These are phyloP conservation scores for Ophonus ardosiacus DNA, from an alignment of 2,888 invertebrate species.

Conservation along the genomic window DNA sequence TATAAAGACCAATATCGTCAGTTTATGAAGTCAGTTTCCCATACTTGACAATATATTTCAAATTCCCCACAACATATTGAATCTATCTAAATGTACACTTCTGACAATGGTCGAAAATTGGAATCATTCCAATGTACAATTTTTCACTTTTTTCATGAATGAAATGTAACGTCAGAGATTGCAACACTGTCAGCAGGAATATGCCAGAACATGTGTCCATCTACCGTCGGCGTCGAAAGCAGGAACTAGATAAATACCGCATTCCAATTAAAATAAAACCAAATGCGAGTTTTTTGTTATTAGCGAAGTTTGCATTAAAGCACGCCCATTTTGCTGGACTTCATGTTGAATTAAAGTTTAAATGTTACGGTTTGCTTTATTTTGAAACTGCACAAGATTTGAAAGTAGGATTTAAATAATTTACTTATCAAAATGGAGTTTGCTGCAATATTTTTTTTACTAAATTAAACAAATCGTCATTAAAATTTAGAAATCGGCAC, in stretches of 20 bases:
- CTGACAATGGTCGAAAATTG: slow-evolving; percentile 7
- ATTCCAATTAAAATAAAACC: slow-evolving; percentile 22
- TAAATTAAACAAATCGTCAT: no score
- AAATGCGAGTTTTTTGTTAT: not conserved
- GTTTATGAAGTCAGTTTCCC: not conserved
- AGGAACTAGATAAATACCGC: not conserved
- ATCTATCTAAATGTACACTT: not conserved
- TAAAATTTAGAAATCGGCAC: no score
- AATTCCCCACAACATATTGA: not conserved
- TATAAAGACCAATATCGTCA: not conserved
- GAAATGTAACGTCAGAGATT: slow-evolving; percentile 35
- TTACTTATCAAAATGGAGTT: no score
- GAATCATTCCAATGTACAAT: not conserved
- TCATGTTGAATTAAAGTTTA: not conserved
- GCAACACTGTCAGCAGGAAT: not conserved
- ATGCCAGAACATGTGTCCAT: slow-evolving; percentile 27
- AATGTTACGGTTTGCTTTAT: not conserved
- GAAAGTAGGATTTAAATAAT: no score
- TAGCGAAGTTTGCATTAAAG: not conserved
- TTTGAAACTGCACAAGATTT: not conserved
- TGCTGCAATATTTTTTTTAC: no score
- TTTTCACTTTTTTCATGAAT: slow-evolving; percentile 35
- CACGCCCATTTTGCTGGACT: not conserved
- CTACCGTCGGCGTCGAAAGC: not conserved
- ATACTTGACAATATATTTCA: not conserved